phyloP scores from a whole-genome alignment of 2,888 invertebrate genomes.

The Agriopis marginaria region DNA sequence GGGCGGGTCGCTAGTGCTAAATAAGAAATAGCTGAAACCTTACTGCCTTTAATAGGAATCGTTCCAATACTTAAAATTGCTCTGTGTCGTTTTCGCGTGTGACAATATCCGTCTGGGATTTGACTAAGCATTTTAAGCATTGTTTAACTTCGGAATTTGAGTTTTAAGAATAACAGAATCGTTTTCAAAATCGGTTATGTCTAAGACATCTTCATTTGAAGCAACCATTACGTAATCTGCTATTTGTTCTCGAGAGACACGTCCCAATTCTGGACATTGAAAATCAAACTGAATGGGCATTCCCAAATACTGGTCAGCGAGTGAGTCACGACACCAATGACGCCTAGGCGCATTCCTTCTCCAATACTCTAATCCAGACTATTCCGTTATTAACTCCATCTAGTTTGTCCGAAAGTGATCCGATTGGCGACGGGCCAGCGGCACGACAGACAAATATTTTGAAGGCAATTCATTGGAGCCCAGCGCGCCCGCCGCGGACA shows the following conservation, averaged over 20 bases:
- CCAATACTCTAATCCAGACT: slow-evolving; percentile 56
- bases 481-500: slow-evolving; percentile 60
- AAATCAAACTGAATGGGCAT: slow-evolving; percentile 44
- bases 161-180: no score
- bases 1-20: no score
- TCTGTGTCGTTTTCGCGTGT: no score
- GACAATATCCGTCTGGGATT: no score
- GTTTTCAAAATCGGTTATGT: no score
- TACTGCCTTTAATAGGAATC: no score
- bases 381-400: slow-evolving; percentile 66
- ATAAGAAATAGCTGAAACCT: no score
- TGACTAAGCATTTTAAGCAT: no score
- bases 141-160: no score
- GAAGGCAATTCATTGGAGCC: slow-evolving; percentile 76
- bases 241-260: slow-evolving; percentile 6
- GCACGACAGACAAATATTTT: slow-evolving; percentile 83
- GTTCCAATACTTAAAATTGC: no score
- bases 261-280: slow-evolving; percentile 28
- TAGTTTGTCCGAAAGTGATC: slow-evolving; percentile 80
- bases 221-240: not conserved
- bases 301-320: slow-evolving; percentile 50
- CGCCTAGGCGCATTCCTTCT: slow-evolving; percentile 54
- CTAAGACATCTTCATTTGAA: no score
- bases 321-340: slow-evolving; percentile 60
- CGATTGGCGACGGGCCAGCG: slow-evolving; percentile 77